phyloP scores from a whole-genome alignment of 2,888 invertebrate genomes.

The Macaria liturata region DNA sequence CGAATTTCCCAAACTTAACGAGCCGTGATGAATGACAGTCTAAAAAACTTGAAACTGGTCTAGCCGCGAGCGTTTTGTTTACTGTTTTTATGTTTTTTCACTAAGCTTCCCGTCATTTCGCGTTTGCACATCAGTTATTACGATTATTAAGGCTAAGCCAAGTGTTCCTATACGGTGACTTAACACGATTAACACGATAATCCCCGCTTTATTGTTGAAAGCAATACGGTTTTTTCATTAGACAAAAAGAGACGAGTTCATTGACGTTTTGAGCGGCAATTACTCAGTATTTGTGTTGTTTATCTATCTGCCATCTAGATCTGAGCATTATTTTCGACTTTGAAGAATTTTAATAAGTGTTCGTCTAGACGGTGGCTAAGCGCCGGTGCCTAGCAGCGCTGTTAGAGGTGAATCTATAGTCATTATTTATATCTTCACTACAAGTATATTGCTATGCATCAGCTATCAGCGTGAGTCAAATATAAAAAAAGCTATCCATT shows the following conservation, averaged over 20 bases:
- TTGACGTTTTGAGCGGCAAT: conserved; percentile 2
- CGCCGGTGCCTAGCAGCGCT: too few relatives aligned
- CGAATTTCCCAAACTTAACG: conserved; percentile 53
- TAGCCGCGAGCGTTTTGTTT: conserved; percentile 33
- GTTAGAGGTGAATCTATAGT: too few relatives aligned
- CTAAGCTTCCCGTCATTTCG: conserved; percentile 25
- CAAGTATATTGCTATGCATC: too few relatives aligned
- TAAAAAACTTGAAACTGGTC: conserved; percentile 33
- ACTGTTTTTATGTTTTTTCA: conserved; percentile 35
- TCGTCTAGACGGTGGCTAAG: background rate
- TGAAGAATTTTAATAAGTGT: background rate
- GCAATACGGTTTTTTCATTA: background rate
- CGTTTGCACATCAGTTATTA: conserved; percentile 29
- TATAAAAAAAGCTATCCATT: too few relatives aligned
- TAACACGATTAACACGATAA: conserved; percentile 26
- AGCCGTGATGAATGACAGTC: conserved; percentile 39
- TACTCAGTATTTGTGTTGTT: background rate
- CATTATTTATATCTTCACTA: too few relatives aligned
- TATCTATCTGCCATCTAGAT: background rate
- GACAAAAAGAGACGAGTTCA: conserved; percentile 10
- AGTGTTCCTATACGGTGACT: conserved; percentile 24
- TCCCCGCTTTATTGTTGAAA: conserved; percentile 2
- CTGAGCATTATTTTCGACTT: background rate
- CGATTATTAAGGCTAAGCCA: conserved; percentile 28
- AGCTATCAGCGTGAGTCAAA: too few relatives aligned